Base-by-base conservation (phyloP, 2,797 vertebrate species). In the Sarcoramphus papa region DNA sequence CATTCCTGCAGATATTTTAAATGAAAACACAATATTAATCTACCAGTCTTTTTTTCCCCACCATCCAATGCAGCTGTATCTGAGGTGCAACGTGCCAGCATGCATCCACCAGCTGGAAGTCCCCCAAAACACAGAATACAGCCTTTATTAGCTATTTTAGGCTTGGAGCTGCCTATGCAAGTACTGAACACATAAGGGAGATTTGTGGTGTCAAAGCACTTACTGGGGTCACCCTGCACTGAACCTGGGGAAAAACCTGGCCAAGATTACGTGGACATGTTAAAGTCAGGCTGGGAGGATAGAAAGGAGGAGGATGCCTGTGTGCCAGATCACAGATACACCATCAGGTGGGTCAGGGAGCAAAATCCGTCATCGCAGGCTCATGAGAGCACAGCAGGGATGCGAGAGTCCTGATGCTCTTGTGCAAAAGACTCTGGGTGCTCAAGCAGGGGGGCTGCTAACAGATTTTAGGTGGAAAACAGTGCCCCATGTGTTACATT, bases 401-500 rank as follows among this genome's bases (percentile, higher is more conserved):
- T 9, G 14, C 2, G 9, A 35, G 30, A 17, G 21, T 31, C 41
- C 43, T 5, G 5, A 22, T 35, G n/a, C 54, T 68, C 14, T 22
- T 50, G 20, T 14, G 37, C 51, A 76, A 40, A 90, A 76, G 35
- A 13, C 59, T 63, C 45, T 30, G 57, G 43, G 28, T 59, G 65
- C 18, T 73, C 65, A 63, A 33, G 30, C 33, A 40, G 14, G 56
- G 60, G 28, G 41, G 18, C 27, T 70, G 24, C 30, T 63, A 68
- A 78, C 10, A 25, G 47, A 20, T 40, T 69, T 85, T 11, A 33
- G 47, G 31, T 33, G 28, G 47, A 45, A 76, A 57, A 35, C 13
- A 72, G 35, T 6, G 2, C 25, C 40, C 8, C 0, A 5, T 30
- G 14, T 1, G 9, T 45, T 35, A 5, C 1, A 1, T 54, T 47